phyloP scores from a whole-genome alignment of 2,797 vertebrate species.

The Poeciliopsis turneri region DNA sequence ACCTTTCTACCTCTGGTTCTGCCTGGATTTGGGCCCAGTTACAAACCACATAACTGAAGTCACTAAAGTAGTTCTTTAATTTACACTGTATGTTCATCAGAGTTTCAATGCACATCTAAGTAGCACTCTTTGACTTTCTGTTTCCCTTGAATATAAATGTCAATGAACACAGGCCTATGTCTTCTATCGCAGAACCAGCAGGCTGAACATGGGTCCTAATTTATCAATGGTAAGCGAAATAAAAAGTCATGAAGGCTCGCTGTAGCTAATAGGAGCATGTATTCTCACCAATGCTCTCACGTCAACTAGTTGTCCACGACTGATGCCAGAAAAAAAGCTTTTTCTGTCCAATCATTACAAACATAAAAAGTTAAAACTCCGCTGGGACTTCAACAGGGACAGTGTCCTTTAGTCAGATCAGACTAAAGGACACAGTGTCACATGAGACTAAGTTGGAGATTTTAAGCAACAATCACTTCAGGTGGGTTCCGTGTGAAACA shows the following conservation, averaged over 20 bases:
- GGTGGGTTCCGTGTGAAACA: background rate
- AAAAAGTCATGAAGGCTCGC: background rate
- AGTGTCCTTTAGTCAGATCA: background rate
- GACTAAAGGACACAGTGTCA: background rate
- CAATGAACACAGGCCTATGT: background rate
- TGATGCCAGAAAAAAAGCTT: background rate
- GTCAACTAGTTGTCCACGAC: background rate
- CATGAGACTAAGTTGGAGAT: too few species aligned
- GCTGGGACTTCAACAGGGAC: background rate
- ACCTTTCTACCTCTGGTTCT: background rate
- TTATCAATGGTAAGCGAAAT: background rate
- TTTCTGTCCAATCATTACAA: background rate
- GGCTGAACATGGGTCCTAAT: background rate
- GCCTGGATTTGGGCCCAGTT: background rate
- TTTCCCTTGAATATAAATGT: background rate
- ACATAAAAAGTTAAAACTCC: background rate
- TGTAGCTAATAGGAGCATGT: background rate
- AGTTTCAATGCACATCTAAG: background rate
- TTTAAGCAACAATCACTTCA: background rate
- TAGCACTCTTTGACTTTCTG: background rate
- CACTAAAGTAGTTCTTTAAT: background rate
- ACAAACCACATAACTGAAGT: background rate
- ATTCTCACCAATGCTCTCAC: background rate
- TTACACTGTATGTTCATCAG: background rate
- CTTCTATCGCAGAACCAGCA: background rate